Base-by-base conservation (phyloP, 2,888 invertebrate genomes). In the Tupiocoris notatus region DNA sequence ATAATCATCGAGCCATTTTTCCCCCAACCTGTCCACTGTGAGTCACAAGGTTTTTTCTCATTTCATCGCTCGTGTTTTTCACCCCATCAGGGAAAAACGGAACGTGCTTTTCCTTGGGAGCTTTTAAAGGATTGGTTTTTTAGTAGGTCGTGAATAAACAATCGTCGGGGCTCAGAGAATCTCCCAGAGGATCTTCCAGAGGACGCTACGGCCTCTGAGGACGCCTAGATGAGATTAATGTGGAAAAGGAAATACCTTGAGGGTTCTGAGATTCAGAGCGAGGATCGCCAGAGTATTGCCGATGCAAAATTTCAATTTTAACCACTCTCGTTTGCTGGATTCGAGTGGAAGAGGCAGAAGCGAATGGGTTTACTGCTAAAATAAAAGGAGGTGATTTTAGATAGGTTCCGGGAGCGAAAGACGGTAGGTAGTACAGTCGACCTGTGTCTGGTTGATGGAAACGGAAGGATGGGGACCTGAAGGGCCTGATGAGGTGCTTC, bases 271-370 rank as follows among this genome's bases (percentile, higher is more conserved):
- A 67, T 56, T 56, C 67, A 56, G 7, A 57, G 18, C n/a, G 57
- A 56, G 16, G 21, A 57, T n/a, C 2, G 57, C 12, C 16, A 7
- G 67, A 22, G n/a, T 67, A 18, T n/a, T 67, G 3, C 57, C 67
- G 21, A 56, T 56, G 67, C 21, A 56, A 67, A 57, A 54, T 67
- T 67, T 67, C 67, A 67, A 67, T 67, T 67, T 67, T 54, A 67
- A 54, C 67, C 23, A 18, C 18, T 39, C 20, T 12, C 65, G 20
- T 25, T 20, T 25, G 1, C 64, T 20, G 2, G n/a, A 9, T 20
- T 21, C 1, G 21, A 16, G 56, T 56, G 1, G 20, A 3, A 54
- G 21, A 17, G 3, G 66, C 16, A 6, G 56, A 16, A 17, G 39
- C 20, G 56, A 65, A 39, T 39, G 39, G 39, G 39, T 39, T 39